Conservation (phyloP, 2,888 invertebrate species). For the Morinoia aosen region DNA sequence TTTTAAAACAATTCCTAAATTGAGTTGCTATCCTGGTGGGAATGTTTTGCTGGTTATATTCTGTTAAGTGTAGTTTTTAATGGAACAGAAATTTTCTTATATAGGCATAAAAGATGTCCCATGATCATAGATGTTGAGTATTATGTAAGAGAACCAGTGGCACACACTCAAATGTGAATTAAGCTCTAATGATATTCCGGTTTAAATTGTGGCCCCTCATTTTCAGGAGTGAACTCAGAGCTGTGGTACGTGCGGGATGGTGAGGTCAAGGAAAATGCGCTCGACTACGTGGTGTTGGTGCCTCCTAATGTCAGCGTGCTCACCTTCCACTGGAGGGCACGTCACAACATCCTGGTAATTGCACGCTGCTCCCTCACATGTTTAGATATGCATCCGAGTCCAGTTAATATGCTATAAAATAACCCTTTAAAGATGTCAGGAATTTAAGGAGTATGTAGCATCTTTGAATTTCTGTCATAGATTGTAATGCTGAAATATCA, state of each 20-base stretch:
- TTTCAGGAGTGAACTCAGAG: slow-evolving; percentile 65
- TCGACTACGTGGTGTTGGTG: slow-evolving; percentile 63
- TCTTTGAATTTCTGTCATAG: too few species aligned
- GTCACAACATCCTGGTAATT: slow-evolving; percentile 46
- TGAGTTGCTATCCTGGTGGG: too few species aligned
- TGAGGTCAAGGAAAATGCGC: slow-evolving; percentile 65
- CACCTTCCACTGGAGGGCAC: slow-evolving; percentile 63
- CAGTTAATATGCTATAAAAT: background rate
- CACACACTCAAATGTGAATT: background rate
- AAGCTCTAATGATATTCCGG: background rate
- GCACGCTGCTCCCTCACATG: background rate
- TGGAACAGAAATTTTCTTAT: background rate
- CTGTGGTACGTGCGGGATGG: slow-evolving; percentile 67
- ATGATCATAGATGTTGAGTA: background rate
- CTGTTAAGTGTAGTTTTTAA: too few species aligned
- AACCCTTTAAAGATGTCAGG: background rate
- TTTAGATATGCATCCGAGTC: background rate
- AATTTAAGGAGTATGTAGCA: too few species aligned
- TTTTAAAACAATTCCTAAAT: too few species aligned
- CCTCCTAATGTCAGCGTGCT: slow-evolving; percentile 61
- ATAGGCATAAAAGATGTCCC: background rate
- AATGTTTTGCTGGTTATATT: too few species aligned
- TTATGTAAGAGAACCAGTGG: background rate
- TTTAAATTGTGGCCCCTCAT: background rate
- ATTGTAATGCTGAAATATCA: too few species aligned